Percentiles rank a stretch among this genome's conserved stretches.
Evolutionary conservation across 2,888 invertebrate species (phyloP).

Genomic region (Polymixis flavicincta): DNA sequence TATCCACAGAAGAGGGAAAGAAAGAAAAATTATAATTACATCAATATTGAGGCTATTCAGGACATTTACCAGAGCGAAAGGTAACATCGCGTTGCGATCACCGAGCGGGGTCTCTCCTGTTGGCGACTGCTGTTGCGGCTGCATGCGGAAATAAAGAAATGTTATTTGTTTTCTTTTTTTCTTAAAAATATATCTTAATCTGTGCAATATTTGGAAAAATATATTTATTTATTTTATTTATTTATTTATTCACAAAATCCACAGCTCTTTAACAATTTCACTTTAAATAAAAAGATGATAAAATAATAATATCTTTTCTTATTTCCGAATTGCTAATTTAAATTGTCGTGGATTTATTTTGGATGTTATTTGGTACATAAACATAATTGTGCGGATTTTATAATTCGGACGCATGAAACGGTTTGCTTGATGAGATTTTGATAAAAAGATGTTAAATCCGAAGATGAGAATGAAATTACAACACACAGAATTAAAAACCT

Average conservation of each 20-base stretch:
- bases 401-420: not conserved
- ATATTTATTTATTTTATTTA: too few relatives aligned
- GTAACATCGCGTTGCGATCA: constrained; percentile 87
- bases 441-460: constrained; percentile 11
- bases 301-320: not conserved
- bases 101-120: constrained; percentile 84
- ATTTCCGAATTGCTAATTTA: not conserved
- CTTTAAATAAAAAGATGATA: not conserved
- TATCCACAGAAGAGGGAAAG: constrained; percentile 65
- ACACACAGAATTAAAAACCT: constrained; percentile 8
- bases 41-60: constrained; percentile 90
- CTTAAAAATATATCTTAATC: not conserved
- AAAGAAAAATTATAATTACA: constrained; percentile 84
- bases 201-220: not conserved
- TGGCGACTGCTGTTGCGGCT: constrained; percentile 87
- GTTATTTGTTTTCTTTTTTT: constrained; percentile 34
- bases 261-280: too few relatives aligned
- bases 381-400: not conserved
- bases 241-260: too few relatives aligned
- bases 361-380: not conserved
- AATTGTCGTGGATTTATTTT: not conserved
- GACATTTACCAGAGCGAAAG: constrained; percentile 90
- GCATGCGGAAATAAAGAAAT: constrained; percentile 68
- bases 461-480: not conserved
- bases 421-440: not conserved